Evolutionary conservation across 2,113 vertebrate species (phyloP), one percentile per base, ranked within the genome.

Genomic region (Rhynchopsitta pachyrhyncha): DNA sequence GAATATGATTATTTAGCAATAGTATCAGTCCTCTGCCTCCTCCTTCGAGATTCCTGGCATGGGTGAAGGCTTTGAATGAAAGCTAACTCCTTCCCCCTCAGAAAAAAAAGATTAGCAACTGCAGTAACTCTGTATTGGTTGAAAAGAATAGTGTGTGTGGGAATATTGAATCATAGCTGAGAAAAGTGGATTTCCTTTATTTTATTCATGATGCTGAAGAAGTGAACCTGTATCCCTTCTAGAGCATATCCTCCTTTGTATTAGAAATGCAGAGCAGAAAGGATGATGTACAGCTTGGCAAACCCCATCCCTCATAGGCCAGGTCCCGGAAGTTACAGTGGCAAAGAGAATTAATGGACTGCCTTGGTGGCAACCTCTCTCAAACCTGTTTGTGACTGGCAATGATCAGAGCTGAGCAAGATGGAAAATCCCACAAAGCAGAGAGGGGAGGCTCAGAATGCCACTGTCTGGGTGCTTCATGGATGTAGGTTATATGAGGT

Each of bases 1-100:
- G 84, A 91, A 81, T 83, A 67, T 24, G 46, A 96, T 92, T 94
- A 91, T 95, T 86, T 94, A 88, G 70, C n/a, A 74, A 64, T 50
- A 42, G 23, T 27, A 63, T 53, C 87, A 87, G 71, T 49, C 46
- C 55, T 82, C 55, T 92, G 50, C 57, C n/a, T 31, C 77, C 29
- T 85, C 66, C 62, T 84, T 73, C 37, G 57, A 88, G 46, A 75
- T 75, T 88, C 81, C 71, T 88, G 59, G 41, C 33, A 42, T 4
- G n/a, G 50, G 27, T 69, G 29, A 67, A 83, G 49, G 39, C 19
- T 82, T 78, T 91, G 75, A 82, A 66, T 37, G 33, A 49, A 89
- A 82, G 7, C 11, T 63, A 52, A 49, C 10, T 57, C 57, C 46
- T 79, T 44, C 22, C 9, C 6, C 9, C 28, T 46, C n/a, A 50